These are phyloP conservation scores for Pteruthius melanotis DNA, from an alignment of 2,113 vertebrate genomes.

Conservation along the genomic window DNA sequence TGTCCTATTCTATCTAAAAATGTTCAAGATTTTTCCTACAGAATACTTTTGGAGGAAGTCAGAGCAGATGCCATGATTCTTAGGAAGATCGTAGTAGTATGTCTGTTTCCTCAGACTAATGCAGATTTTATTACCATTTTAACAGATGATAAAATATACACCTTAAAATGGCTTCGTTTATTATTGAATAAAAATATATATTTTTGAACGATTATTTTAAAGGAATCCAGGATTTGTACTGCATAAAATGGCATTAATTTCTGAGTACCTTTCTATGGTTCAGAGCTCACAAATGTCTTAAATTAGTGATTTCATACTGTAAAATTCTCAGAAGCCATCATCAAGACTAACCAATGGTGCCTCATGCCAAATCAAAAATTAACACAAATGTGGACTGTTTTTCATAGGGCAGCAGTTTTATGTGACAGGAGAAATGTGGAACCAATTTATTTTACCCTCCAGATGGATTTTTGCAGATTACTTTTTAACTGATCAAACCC, in stretches of 20 bases:
- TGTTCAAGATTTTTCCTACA: not conserved
- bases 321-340: not conserved
- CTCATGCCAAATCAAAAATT: not conserved
- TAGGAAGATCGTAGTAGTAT: not conserved
- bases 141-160: not conserved
- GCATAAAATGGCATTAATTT: not conserved
- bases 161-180: not conserved
- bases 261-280: not conserved
- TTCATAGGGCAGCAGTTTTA: not conserved
- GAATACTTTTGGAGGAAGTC: not conserved
- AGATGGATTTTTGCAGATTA: not conserved
- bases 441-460: slow-evolving; percentile 10
- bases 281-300: not conserved
- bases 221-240: not conserved
- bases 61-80: not conserved
- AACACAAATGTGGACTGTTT: not conserved
- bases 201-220: not conserved
- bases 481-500: not conserved
- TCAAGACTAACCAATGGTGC: not conserved
- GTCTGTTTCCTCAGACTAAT: not conserved
- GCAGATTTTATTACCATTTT: not conserved
- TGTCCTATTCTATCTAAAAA: not conserved
- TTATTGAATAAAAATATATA: not conserved
- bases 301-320: not conserved
- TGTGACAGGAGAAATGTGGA: not conserved